Evolutionary conservation across 2,888 invertebrate species (phyloP), one percentile per base, ranked within the genome.

Genomic region (Anarsia innoxiella): DNA sequence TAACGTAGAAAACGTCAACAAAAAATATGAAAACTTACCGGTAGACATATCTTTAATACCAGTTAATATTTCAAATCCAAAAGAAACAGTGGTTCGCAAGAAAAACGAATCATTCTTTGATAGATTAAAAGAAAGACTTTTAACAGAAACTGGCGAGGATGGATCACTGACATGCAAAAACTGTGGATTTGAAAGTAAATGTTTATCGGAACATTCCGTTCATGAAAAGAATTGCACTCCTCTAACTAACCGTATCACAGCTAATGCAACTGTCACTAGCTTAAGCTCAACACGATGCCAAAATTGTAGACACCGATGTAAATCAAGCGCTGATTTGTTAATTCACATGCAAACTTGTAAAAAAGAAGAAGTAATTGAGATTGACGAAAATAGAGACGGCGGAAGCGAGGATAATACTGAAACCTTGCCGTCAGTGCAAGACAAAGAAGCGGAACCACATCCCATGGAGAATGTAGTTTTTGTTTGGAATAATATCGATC

Each of bases 291-390:
- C 93, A 33, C 88, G 95, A 40, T 95, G 95, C 66, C 94, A 94
- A 70, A 90, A 91, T 64, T 95, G 95, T 67, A 88, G 94, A 46
- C 94, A 93, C 66, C 88, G 94, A 42, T 95, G 94, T 72, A 95
- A 95, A 76, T 93, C 93, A 14, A 93, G 93, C 51, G 88, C 90
- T 2, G 95, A 94, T 74, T 84, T 95, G 31, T 84, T 90, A 45
- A 79, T 89, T 40, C 95, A 95, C 65, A 80, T 94, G 66, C 89
- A 90, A 70, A 89, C 88, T 23, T 95, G 95, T 61, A 73, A 75
- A 4, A 89, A 88, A 16, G 67, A 72, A 33, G 83, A 67, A 29
- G 61, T 56, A 34, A 55, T 54, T 37, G 78, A 78, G 36, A 49
- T 11, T 12, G 19, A 61, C 36, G 59, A 71, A 16, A 70, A 61